These are phyloP conservation scores for Eutolmus rufibarbis DNA, from an alignment of 2,888 invertebrate genomes.

Conservation along the genomic window DNA sequence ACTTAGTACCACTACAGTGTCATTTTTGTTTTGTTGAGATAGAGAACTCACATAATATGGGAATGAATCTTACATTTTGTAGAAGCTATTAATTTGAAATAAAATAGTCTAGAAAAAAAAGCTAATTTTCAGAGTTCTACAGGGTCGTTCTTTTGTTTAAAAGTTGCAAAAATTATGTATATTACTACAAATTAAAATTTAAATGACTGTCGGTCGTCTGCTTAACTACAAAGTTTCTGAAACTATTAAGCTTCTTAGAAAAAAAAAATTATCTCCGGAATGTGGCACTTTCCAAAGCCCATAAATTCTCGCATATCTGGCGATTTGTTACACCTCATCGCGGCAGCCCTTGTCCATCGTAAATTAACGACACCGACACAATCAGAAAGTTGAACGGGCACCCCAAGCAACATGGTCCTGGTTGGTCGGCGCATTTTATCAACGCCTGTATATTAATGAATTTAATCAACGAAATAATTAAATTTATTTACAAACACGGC, in stretches of 20 bases:
- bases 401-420: neutral
- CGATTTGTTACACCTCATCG: conserved; percentile 17
- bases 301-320: neutral
- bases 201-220: neutral
- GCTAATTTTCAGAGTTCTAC: neutral
- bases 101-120: no score
- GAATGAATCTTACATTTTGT: no score
- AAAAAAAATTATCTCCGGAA: neutral
- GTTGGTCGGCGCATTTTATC: neutral
- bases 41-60: no score
- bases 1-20: no score
- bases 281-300: neutral
- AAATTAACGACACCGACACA: neutral
- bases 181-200: neutral
- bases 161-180: neutral
- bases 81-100: no score
- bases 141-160: neutral
- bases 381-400: neutral
- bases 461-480: conserved; percentile 28
- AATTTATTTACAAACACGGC: conserved; percentile 17
- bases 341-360: neutral
- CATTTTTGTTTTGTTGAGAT: no score
- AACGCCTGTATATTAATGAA: conserved; percentile 21
- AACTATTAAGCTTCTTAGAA: neutral
- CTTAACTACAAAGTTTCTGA: neutral